These are phyloP conservation scores for Phaenicophaeus curvirostris DNA, from an alignment of 2,797 vertebrate species.

Conservation along the genomic window DNA sequence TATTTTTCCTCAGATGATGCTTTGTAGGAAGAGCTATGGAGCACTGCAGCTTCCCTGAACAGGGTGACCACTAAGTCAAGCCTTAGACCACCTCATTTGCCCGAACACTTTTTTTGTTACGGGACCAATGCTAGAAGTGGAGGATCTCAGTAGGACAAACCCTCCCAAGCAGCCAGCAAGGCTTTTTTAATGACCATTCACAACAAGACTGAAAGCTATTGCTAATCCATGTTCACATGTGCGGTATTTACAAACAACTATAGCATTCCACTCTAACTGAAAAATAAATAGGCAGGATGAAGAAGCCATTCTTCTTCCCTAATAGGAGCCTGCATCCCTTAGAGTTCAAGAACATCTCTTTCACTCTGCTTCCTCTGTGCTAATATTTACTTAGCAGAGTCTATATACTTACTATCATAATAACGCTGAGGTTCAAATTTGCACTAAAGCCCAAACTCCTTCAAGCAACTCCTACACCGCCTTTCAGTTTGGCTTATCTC, in stretches of 20 bases:
- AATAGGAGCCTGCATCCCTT: fast-evolving
- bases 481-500: not conserved
- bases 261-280: not conserved
- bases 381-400: not conserved
- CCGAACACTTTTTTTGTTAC: not conserved
- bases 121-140: not conserved
- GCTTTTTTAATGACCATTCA: not conserved
- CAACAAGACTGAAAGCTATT: not conserved
- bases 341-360: not conserved
- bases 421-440: not conserved
- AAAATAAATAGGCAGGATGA: not conserved
- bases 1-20: not conserved
- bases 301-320: not conserved
- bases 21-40: not conserved
- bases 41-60: not conserved
- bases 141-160: not conserved
- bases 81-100: not conserved
- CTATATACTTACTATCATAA: not conserved
- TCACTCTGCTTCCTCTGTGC: not conserved
- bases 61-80: not conserved
- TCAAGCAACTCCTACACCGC: not conserved
- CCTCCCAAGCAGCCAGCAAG: not conserved
- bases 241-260: not conserved
- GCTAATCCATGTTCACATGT: fast-evolving
- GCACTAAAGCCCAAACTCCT: not conserved